Base-by-base conservation (phyloP, 2,797 vertebrate species). In the Hippoglossus hippoglossus region DNA sequence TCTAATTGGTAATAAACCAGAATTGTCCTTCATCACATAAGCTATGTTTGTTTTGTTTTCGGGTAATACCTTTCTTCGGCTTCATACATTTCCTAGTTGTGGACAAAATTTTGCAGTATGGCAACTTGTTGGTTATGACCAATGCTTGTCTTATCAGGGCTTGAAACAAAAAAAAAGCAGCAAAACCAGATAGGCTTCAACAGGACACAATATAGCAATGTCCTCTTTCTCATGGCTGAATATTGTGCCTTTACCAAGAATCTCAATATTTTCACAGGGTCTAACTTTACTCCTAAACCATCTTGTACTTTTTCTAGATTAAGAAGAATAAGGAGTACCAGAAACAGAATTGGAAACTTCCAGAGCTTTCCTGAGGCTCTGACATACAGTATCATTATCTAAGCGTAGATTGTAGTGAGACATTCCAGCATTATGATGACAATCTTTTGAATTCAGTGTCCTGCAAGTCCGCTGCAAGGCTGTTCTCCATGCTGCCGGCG, bases 161-260 rank as follows among this genome's bases (percentile, higher is more conserved):
- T 87, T 77, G 53, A 25, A 49, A 51, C 21, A 22, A 12, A 51
- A 55, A 61, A 56, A 47, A 64, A 60, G 52, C 60, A 63, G 57
- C 34, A 71, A 73, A 82, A 74, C 13, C 54, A 82, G 61, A 78
- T 28, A 59, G 49, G 61, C 63, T 83, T 82, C 53, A 73, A 68
- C 81, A 71, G 71, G 81, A 85, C 71, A 85, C 80, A 82, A 77
- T 83, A 79, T 75, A 82, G 64, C 55, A 77, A 80, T 73, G 66
- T 76, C 75, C 79, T 88, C 75, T 88, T 59, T 79, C 80, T 90
- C 77, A 83, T 87, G 91, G 91, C 92, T 93, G 75, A 92, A 92
- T 91, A 89, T 89, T 92, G 94, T 94, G 93, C 94, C 93, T 95
- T 94, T 85, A 90, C 84, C 71, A 66, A 87, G 68, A 93, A 87